Conservation (phyloP, 2,113 vertebrate genomes). For the Suncus etruscus region DNA sequence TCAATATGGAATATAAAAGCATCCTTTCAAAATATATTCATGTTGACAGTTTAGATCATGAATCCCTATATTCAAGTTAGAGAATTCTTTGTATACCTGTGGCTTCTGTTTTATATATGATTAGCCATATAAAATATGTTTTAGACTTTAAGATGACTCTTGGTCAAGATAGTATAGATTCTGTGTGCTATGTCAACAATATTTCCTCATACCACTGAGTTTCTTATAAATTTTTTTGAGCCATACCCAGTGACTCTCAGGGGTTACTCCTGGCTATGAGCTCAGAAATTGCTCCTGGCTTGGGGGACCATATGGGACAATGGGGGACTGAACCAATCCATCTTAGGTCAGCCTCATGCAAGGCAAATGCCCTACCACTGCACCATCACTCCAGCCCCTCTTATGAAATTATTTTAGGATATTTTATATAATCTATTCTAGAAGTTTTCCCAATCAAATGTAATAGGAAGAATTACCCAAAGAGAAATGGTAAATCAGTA, state of each 20-base stretch:
- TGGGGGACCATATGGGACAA: too few relatives aligned
- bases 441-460: too few relatives aligned
- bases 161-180: not conserved
- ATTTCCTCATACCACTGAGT: not conserved
- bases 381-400: not conserved
- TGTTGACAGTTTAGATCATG: not conserved
- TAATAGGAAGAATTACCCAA: not conserved
- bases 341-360: too few relatives aligned
- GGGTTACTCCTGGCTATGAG: too few relatives aligned
- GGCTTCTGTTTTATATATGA: not conserved
- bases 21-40: constrained; percentile 1
- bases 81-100: not conserved
- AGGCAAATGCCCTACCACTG: too few relatives aligned
- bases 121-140: not conserved
- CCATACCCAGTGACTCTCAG: too few relatives aligned
- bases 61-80: not conserved
- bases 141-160: not conserved
- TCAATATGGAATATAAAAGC: not conserved
- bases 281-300: too few relatives aligned
- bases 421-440: not conserved
- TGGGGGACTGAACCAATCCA: too few relatives aligned
- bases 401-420: not conserved
- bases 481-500: too few relatives aligned
- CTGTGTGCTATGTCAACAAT: not conserved
- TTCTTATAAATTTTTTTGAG: too few relatives aligned